Evolutionary conservation across 2,797 vertebrate genomes (phyloP), one percentile per base, ranked within the genome.

Genomic region (Novumbra hubbsi): DNA sequence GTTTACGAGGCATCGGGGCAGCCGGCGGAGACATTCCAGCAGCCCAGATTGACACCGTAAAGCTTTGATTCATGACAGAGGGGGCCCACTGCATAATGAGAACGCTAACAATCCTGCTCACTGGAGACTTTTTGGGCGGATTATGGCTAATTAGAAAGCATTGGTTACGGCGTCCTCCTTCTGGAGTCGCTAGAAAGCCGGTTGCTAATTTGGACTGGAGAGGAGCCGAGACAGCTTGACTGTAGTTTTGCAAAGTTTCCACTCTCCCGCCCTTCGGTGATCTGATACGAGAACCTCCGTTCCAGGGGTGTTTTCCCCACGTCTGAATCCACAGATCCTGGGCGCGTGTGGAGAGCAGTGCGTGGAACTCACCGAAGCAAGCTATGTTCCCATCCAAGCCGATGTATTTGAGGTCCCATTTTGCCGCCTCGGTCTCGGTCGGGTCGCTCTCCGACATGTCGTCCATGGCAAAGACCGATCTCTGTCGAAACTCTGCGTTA

Each of bases 341-440:
- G 41, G 60, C 38, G 21, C 17, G 11, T 73, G 7, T 27, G 24
- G 8, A 70, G 48, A 68, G 70, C 21, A 7, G 4, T 8, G 24
- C 81, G 19, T 34, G 27, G 67, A 52, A 86, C 93, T 90, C 89
- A 99, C 98, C 98, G 78, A 99, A 99, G 90, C 98, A 99, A 79
- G 98, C 98, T 41, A 99, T 99, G 93, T 99, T 99, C 81, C 98
- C 98, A 38, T 99, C 98, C 89, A 99, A 85, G 50, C 98, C 97
- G 67, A 99, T 97, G 81, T 99, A 99, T 82, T 99, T 99, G 66
- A 99, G 95, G 86, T 98, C 96, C 27, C 97, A 96, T 89, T 92
- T 96, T 85, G 96, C 97, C 19, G 98, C 98, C 90, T 97, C 96
- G 0, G 90, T 97, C 91, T 99, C 98, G 12, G 94, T 96, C 77